Base-by-base conservation (phyloP, 2,888 invertebrate genomes). In the Theristus sp. region DNA sequence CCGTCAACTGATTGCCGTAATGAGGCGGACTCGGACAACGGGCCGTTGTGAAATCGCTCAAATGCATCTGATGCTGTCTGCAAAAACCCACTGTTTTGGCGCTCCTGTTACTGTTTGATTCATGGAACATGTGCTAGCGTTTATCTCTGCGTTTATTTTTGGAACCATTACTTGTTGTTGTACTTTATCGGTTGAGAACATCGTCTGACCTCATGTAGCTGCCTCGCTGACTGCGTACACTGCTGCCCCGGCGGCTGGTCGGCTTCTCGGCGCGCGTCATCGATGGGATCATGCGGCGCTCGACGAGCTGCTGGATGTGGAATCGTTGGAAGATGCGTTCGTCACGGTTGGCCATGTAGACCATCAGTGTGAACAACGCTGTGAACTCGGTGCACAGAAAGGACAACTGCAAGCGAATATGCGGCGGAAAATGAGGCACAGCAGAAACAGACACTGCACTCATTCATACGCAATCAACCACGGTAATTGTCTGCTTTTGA, bases 271-370 rank as follows among this genome's bases (percentile, higher is more conserved):
- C n/a, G 13, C 49, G 20, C 13, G 49, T n/a, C 49, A 49, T 49
- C 3, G 49, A 49, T n/a, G 49, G 49, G 6, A 54, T 54, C 54
- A 54, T 24, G 26, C 10, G 6, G 2, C 3, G 2, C 26, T 25
- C 6, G 54, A 56, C 29, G 22, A 56, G 24, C 10, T 30, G 30
- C 22, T 30, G 56, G 24, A 72, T 69, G 49, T 67, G 66, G 61
- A 70, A 71, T 0, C 69, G 66, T 62, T 71, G 70, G 62, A 67
- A 72, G 1, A 71, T 70, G 56, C 68, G 47, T 54, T 73, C 72
- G 60, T 72, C 72, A 30, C 71, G 61, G 60, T 72, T 73, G 10
- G 72, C 71, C 72, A 71, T 67, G 63, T 69, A 72, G n/a, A 72
- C 72, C n/a, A 70, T 65, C 2, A 71, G 68, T 1, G 66, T 64